Evolutionary conservation across 2,113 vertebrate genomes (phyloP).

Genomic region (Hippolais icterina): DNA sequence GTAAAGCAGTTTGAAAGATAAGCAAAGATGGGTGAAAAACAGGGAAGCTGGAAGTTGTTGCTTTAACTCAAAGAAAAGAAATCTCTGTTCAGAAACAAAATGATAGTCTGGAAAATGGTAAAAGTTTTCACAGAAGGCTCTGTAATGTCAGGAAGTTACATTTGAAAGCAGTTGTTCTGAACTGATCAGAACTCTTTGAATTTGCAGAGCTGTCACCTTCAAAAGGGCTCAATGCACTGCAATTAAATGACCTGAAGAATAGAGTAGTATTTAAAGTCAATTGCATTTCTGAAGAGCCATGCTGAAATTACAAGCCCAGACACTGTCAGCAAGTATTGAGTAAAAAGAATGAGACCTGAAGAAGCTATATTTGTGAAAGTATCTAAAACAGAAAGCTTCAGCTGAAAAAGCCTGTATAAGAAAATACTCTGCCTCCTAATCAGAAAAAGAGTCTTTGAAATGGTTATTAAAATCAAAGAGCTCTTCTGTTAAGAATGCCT

Average conservation of each 20-base stretch:
- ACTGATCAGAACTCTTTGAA: constrained; percentile 42
- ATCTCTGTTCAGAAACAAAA: constrained; percentile 19
- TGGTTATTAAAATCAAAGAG: constrained; percentile 25
- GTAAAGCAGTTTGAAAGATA: background rate
- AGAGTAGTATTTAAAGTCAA: constrained; percentile 32
- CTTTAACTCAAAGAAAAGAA: constrained; percentile 7
- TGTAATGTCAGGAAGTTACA: background rate
- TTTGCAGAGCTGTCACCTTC: constrained; percentile 36
- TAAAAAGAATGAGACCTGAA: constrained; percentile 8
- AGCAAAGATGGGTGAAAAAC: background rate
- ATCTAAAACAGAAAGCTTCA: constrained; percentile 8
- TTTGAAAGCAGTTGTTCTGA: constrained; percentile 19
- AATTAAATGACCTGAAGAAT: constrained; percentile 63
- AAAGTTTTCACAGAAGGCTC: constrained; percentile 5
- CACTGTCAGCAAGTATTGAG: background rate
- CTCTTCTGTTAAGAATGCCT: constrained; percentile 6
- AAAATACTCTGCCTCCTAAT: constrained; percentile 1
- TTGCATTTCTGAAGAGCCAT: background rate
- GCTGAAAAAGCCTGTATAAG: background rate
- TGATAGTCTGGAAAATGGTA: constrained; percentile 34
- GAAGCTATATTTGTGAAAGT: constrained; percentile 3
- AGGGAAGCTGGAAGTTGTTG: background rate
- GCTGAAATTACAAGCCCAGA: constrained; percentile 15
- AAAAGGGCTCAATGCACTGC: background rate
- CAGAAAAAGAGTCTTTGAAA: background rate